Evolutionary conservation across 2,888 invertebrate species (phyloP).

Genomic region (Sturmia bella): DNA sequence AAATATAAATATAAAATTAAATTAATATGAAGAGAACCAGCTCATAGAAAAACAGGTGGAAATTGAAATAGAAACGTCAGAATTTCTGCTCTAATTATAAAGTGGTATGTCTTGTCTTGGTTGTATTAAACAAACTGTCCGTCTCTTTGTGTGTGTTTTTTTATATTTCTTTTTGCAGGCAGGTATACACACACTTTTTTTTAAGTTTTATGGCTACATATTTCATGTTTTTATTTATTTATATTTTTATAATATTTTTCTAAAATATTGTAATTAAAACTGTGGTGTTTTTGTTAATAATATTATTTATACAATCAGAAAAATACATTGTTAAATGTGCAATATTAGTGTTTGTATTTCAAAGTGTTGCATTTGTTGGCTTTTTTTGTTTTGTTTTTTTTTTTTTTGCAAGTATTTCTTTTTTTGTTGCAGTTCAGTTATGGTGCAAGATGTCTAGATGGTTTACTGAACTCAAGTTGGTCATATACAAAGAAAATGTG

Average conservation of each 20-base stretch:
- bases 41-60: conserved; percentile 71
- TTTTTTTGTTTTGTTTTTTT: too few relatives aligned
- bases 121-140: conserved; percentile 42
- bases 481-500: neutral
- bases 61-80: conserved; percentile 82
- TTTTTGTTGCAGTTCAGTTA: conserved; percentile 17
- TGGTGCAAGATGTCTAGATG: conserved; percentile 72
- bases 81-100: conserved; percentile 82
- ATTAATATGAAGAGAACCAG: conserved; percentile 48
- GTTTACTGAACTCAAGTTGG: conserved; percentile 79
- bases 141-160: conserved; percentile 9
- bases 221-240: conserved; percentile 72
- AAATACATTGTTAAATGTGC: conserved; percentile 50
- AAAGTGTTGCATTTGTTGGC: too few relatives aligned
- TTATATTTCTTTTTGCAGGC: conserved; percentile 1
- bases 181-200: conserved; percentile 28
- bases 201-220: conserved; percentile 41
- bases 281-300: conserved; percentile 65
- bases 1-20: neutral
- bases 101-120: conserved; percentile 75
- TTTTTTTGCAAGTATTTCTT: neutral
- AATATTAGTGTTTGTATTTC: conserved; percentile 43
- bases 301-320: conserved; percentile 55
- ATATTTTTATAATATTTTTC: conserved; percentile 23
- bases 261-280: conserved; percentile 56